These are phyloP conservation scores for Polypterus senegalus DNA, from an alignment of 2,113 vertebrate species.

Conservation along the genomic window DNA sequence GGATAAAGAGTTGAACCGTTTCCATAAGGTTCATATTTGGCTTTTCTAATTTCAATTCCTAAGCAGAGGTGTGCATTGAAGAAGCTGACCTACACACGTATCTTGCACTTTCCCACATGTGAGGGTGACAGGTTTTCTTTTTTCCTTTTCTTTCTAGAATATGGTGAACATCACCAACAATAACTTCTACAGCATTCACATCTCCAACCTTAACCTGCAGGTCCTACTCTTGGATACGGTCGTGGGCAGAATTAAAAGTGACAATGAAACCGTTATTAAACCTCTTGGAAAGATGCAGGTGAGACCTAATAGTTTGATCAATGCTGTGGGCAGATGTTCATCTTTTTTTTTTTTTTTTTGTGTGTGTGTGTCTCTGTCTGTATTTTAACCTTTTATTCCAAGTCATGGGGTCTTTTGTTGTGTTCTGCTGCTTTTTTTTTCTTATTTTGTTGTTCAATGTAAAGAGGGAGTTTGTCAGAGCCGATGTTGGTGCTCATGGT, in stretches of 20 bases:
- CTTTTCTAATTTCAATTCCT: too few relatives aligned
- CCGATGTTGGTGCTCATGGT: too few relatives aligned
- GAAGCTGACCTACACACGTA: too few relatives aligned
- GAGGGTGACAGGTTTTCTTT: not conserved
- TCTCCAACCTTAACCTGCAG: slow-evolving; percentile 49
- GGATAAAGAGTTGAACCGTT: too few relatives aligned
- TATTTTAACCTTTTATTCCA: too few relatives aligned
- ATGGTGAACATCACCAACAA: slow-evolving; percentile 62
- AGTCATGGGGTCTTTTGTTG: too few relatives aligned
- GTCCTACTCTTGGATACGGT: slow-evolving; percentile 45
- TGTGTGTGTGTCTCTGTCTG: too few relatives aligned
- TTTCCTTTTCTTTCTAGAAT: slow-evolving; percentile 40
- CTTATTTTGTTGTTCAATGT: not conserved
- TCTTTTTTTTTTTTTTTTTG: too few relatives aligned
- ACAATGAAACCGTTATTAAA: slow-evolving; percentile 38
- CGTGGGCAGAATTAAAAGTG: slow-evolving; percentile 42
- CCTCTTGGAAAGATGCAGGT: slow-evolving; percentile 48
- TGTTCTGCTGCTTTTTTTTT: not conserved
- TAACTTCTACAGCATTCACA: slow-evolving; percentile 58
- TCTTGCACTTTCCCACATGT: too few relatives aligned
- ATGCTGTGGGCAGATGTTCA: not conserved
- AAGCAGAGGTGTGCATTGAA: too few relatives aligned
- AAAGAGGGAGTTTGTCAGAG: too few relatives aligned
- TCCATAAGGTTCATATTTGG: too few relatives aligned
- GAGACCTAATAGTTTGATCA: slow-evolving; percentile 19